These are phyloP conservation scores for Paradoxurus hermaphroditus DNA, from an alignment of 2,113 vertebrate genomes.

Conservation along the genomic window DNA sequence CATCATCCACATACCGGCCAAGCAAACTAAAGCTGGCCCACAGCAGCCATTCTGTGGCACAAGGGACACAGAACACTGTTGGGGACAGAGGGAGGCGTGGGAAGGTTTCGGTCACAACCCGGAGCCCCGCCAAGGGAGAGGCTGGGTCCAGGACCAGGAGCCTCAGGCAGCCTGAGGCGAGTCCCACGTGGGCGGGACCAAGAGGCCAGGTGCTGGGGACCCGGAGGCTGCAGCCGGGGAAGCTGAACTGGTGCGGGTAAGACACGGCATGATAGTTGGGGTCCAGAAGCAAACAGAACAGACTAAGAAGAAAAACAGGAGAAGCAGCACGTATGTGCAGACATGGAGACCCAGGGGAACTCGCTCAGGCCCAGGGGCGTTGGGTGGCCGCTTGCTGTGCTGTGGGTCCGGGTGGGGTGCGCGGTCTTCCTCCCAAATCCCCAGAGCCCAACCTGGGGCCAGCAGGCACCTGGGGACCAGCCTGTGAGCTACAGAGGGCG, in stretches of 20 bases:
- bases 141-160: not conserved
- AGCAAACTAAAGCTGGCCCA: not conserved
- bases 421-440: not conserved
- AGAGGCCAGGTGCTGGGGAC: not conserved
- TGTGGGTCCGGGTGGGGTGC: not conserved
- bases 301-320: too few relatives aligned
- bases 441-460: not conserved
- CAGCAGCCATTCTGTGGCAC: not conserved
- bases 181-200: not conserved
- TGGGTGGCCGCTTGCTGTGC: not conserved
- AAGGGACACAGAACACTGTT: not conserved
- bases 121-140: not conserved
- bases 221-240: not conserved
- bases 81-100: not conserved
- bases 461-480: not conserved
- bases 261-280: not conserved
- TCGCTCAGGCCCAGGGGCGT: not conserved
- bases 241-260: not conserved
- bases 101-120: not conserved
- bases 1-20: not conserved
- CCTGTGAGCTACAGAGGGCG: not conserved
- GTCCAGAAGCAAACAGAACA: not conserved
- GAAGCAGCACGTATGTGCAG: too few relatives aligned
- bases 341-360: not conserved
- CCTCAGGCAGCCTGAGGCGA: not conserved